Base-by-base conservation (phyloP, 2,888 invertebrate species). In the Machimus atricapillus region DNA sequence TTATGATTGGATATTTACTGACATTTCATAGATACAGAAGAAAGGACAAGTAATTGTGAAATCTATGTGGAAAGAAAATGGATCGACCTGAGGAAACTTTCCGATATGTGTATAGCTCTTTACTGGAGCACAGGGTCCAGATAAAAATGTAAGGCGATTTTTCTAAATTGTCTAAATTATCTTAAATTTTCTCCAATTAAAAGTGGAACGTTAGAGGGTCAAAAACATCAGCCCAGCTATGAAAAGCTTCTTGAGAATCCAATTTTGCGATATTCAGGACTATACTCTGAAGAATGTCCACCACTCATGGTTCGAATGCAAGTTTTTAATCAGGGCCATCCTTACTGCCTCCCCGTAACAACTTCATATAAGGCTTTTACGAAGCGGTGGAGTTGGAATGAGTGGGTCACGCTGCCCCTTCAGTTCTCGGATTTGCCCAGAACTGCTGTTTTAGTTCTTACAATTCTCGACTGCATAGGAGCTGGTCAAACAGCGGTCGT, bases 331-430 rank as follows among this genome's bases (percentile, higher is more conserved):
- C 96, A 97, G 91, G 96, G 96, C 82, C 94, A 95, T 85, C 96
- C 97, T 0, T 94, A 98, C 2, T 96, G 97, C 19, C 93, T 98
- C 89, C 97, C 98, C 0, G 96, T 98, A 16, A 95, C 96, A 58
- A 98, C 98, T 1, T 96, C 98, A 0, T 98, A 98, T 91, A 99
- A 98, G 92, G 94, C 97, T 1, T 99, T 99, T 91, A 96, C 96
- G 31, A 97, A 96, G 86, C 94, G 98, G 90, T 99, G 98, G 98
- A 98, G 98, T 91, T 99, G 99, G 99, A 99, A 98, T 91, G 98
- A 99, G 93, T 99, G 99, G 98, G 94, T 99, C 46, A 96, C 95
- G 0, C 93, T 99, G 86, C 98, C 99, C 0, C 94, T 99, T 46
- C 96, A 96, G 91, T 98, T 96, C 93, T 97, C 97, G 90, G 98